These are phyloP conservation scores for Eudyptes chrysolophus DNA, from an alignment of 2,113 vertebrate genomes.

Conservation along the genomic window DNA sequence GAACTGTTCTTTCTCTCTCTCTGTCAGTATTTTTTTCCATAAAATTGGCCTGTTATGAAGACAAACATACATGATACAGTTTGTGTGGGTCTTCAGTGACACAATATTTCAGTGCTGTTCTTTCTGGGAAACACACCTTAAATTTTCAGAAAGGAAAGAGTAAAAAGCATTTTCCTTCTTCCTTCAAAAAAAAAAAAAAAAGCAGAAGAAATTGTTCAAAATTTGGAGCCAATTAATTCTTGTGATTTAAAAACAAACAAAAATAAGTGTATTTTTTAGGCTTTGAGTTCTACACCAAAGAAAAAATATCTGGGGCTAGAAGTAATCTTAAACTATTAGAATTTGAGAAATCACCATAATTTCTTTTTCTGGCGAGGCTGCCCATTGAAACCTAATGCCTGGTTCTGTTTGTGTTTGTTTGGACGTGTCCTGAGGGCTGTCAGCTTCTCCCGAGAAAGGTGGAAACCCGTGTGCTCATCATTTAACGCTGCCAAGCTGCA, in stretches of 20 bases:
- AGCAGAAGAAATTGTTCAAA: not conserved
- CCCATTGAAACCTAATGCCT: not conserved
- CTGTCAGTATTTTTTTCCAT: not conserved
- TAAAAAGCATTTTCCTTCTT: not conserved
- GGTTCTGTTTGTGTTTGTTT: too few species aligned
- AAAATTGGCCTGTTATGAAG: not conserved
- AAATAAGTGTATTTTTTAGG: not conserved
- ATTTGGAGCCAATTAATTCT: not conserved
- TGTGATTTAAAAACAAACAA: not conserved
- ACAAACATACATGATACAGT: not conserved
- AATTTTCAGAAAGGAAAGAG: not conserved
- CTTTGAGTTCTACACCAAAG: not conserved
- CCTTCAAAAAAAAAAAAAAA: not conserved
- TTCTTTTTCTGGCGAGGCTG: not conserved
- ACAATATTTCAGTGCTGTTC: not conserved
- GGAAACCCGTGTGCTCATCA: not conserved
- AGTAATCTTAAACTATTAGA: not conserved
- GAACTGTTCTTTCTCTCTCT: not conserved
- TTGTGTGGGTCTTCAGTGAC: not conserved
- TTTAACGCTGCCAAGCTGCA: accelerated
- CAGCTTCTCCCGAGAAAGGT: not conserved
- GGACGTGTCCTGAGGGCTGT: not conserved
- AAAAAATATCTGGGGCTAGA: not conserved
- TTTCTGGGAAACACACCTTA: not conserved
- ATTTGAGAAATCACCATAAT: not conserved